phyloP scores from a whole-genome alignment of 2,888 invertebrate species.

The Polydrusus pterygomalis region DNA sequence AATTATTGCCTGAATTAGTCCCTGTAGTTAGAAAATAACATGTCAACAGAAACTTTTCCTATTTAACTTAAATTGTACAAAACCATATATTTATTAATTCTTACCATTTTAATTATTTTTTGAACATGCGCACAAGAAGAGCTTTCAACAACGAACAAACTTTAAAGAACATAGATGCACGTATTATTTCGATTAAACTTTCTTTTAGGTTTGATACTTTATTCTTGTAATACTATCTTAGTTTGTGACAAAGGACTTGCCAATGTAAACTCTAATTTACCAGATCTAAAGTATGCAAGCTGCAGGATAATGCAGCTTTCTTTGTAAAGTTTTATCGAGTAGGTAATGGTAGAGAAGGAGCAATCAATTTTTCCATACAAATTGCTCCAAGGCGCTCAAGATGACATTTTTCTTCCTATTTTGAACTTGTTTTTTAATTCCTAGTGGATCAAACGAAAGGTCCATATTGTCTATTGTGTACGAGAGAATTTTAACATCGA shows the following conservation, averaged over 20 bases:
- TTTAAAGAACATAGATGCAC: not conserved
- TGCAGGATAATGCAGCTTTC: not conserved
- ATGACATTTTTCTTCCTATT: conserved; percentile 7
- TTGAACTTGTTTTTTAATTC: not conserved
- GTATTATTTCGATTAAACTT: not conserved
- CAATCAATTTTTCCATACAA: conserved; percentile 3
- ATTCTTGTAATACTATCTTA: not conserved
- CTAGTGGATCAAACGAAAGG: no score
- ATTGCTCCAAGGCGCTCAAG: not conserved
- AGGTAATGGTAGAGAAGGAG: not conserved
- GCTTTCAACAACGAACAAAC: not conserved
- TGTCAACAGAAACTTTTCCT: no score
- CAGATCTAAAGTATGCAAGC: not conserved
- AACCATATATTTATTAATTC: no score
- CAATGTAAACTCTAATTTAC: conserved; percentile 3
- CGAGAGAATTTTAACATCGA: no score
- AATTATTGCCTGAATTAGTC: no score
- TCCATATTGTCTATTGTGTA: no score
- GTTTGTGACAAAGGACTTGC: not conserved
- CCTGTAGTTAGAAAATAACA: no score
- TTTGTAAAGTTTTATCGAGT: not conserved
- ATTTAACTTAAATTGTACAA: no score
- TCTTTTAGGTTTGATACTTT: not conserved
- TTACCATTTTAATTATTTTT: no score
- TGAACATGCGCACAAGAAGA: not conserved